A percentile compares a stretch with the other conserved stretches of the same genome.
phyloP scores from a whole-genome alignment of 2,797 vertebrate genomes.

The Eleutherodactylus coqui region DNA sequence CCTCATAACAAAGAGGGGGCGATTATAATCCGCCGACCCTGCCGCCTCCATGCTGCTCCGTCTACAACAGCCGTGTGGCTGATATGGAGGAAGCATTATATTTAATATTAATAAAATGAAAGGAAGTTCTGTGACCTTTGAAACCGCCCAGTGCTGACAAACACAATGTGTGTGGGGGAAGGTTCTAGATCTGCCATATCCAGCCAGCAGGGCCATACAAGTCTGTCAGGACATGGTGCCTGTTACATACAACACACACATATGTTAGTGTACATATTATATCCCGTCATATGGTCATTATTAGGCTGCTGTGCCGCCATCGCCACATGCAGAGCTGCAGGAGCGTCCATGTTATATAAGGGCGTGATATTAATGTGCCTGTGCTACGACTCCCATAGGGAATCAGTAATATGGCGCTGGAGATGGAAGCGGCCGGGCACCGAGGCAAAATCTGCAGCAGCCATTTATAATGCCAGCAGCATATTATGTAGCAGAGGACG shows the following conservation, averaged over 20 bases:
- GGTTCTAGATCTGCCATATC: not conserved
- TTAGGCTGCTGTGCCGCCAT: too few relatives aligned
- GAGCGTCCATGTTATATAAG: too few relatives aligned
- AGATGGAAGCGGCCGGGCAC: too few relatives aligned
- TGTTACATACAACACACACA: not conserved
- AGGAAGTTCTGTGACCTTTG: conserved; percentile 30
- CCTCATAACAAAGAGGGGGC: conserved; percentile 11
- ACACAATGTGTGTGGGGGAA: not conserved
- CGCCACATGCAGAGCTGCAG: too few relatives aligned
- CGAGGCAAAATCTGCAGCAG: too few relatives aligned
- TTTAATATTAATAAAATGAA: not conserved
- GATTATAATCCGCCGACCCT: not conserved
- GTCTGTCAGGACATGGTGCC: not conserved
- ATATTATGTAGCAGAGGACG: too few relatives aligned
- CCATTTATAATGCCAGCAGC: too few relatives aligned
- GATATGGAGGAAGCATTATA: not conserved
- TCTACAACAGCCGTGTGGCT: not conserved
- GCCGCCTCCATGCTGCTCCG: not conserved
- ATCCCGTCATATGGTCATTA: too few relatives aligned
- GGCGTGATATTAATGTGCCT: too few relatives aligned
- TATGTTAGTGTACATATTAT: too few relatives aligned
- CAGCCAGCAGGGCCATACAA: not conserved
- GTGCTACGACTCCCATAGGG: too few relatives aligned
- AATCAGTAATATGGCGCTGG: too few relatives aligned
- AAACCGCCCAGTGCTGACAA: not conserved